Evolutionary conservation across 2,888 invertebrate genomes (phyloP).

Genomic region (Odontocerum albicorne): DNA sequence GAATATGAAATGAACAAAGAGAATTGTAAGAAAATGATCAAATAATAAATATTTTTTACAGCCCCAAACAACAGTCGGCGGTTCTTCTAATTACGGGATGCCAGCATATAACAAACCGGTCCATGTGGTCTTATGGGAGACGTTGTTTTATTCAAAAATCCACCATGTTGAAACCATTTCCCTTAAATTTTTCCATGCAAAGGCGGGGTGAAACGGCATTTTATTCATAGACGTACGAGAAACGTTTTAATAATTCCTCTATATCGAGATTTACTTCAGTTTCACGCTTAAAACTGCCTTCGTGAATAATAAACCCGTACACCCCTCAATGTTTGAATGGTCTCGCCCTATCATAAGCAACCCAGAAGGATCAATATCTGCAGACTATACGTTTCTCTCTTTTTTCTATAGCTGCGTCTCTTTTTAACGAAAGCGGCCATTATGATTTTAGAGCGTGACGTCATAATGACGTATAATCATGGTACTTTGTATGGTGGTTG

Average conservation of each 20-base stretch:
- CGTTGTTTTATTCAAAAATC: constrained; percentile 18
- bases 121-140: too few species aligned
- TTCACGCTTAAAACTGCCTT: constrained; percentile 10
- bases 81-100: constrained; percentile 2
- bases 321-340: constrained; percentile 41
- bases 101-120: background rate
- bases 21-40: constrained; percentile 2
- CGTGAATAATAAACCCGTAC: constrained; percentile 41
- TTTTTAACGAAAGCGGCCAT: constrained; percentile 41
- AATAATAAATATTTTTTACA: constrained; percentile 10
- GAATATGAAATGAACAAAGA: too few species aligned
- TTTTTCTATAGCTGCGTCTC: constrained; percentile 37
- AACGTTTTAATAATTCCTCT: constrained; percentile 9
- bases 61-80: constrained; percentile 3
- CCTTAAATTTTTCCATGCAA: constrained; percentile 22
- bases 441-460: constrained; percentile 39
- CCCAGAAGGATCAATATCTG: constrained; percentile 59
- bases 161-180: constrained; percentile 21
- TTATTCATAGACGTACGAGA: constrained; percentile 15
- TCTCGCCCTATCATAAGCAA: constrained; percentile 41
- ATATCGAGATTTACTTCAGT: constrained; percentile 19
- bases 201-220: background rate
- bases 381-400: constrained; percentile 49
- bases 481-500: constrained; percentile 27
- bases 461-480: constrained; percentile 51